phyloP scores from a whole-genome alignment of 2,113 vertebrate genomes.

The Heteronetta atricapilla region DNA sequence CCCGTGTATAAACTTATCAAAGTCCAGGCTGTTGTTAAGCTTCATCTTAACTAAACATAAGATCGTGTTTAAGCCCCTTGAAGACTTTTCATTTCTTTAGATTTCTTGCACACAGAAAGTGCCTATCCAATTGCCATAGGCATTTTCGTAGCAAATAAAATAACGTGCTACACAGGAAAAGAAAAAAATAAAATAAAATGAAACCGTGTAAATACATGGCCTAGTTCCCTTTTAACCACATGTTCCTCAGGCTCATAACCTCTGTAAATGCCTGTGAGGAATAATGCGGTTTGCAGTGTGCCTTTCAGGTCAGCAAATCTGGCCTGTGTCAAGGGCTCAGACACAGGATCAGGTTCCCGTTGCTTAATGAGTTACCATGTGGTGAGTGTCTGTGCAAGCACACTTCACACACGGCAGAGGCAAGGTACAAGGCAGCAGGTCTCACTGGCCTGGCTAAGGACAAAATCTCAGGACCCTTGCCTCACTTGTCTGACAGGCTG shows the following conservation, averaged over 20 bases:
- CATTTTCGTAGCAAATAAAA: neutral
- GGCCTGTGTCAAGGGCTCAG: neutral
- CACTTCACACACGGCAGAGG: rapidly evolving
- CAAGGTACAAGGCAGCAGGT: neutral
- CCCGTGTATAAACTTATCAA: neutral
- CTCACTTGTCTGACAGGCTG: rapidly evolving
- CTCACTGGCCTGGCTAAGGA: rapidly evolving
- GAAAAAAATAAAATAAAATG: conserved; percentile 22
- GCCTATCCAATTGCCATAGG: neutral
- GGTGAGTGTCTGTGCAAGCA: rapidly evolving
- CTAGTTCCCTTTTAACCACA: conserved; percentile 30
- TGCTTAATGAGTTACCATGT: rapidly evolving
- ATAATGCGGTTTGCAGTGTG: neutral
- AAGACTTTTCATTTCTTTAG: neutral
- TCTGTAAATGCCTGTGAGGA: neutral
- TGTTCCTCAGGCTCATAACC: conserved; percentile 1
- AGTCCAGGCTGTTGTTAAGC: neutral
- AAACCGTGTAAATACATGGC: neutral
- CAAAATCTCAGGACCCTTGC: rapidly evolving
- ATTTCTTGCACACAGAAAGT: neutral
- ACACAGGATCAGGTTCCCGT: neutral
- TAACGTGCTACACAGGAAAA: neutral
- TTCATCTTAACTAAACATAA: neutral
- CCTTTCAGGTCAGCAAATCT: neutral
- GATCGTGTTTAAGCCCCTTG: neutral